Base-by-base conservation (phyloP, 2,113 vertebrate species). In the Ondatra zibethicus region DNA sequence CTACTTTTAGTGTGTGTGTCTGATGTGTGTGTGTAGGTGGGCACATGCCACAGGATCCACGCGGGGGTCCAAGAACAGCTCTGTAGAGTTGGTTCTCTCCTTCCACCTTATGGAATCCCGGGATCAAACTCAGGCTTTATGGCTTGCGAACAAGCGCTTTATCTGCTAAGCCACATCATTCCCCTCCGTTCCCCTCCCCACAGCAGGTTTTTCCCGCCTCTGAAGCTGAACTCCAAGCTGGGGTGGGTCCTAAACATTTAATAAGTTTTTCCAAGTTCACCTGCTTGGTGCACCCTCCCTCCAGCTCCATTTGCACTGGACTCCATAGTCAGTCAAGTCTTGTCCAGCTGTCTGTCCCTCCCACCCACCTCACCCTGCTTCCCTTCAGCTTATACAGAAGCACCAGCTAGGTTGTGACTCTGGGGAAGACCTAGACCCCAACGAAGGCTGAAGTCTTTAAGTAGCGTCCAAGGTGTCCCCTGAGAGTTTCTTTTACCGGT, bases 251-350 rank as follows among this genome's bases (percentile, higher is more conserved):
- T 31, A 4, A 3, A 14, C 52, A 58, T 82, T 82, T 1, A 11
- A 7, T 58, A 39, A 7, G 12, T 42, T 84, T 61, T 84, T 39
- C 52, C 77, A 25, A 21, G 9, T 23, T 11, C 12, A 1, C 21
- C 55, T 1, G 55, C 3, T 84, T n/a, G 8, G 25, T 13, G 13
- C n/a, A 2, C 8, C 23, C 36, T 14, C 61, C 52, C 45, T 39
- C 29, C 36, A 31, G 42, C 19, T 12, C 2, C 1, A 0, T 36
- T 9, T 2, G 0, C 31, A 23, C 50, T 52, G 9, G 25, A 1
- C 0, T 17, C 11, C 31, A 21, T n/a, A 0, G 21, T 21, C 23
- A 58, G 14, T 6, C 33, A 33, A n/a, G 50, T 8, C 50, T 55
- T 55, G 33, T 23, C 78, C 10, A 6, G 0, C 12, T 16, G 11